These are phyloP conservation scores for Megalopta genalis DNA, from an alignment of 1,140 invertebrate genomes.

Conservation along the genomic window DNA sequence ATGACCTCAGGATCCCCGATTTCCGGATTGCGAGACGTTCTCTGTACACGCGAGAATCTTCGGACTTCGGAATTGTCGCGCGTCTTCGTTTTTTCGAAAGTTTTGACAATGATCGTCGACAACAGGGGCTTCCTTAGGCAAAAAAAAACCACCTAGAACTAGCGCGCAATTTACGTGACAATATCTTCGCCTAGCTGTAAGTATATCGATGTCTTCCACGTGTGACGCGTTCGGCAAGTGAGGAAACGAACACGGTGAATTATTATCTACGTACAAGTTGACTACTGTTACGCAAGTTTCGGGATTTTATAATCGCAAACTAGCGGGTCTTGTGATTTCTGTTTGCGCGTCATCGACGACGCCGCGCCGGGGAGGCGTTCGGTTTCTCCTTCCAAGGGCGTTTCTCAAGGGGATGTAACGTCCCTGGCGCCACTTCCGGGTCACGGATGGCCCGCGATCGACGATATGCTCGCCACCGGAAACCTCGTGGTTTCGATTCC, in stretches of 20 bases:
- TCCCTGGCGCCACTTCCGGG: too few species aligned
- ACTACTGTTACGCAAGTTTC: constrained; percentile 65
- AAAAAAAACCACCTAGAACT: constrained; percentile 34
- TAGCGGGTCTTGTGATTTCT: constrained; percentile 54
- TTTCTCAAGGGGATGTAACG: too few species aligned
- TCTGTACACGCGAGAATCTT: constrained; percentile 11
- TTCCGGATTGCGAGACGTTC: too few species aligned
- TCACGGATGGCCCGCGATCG: background rate
- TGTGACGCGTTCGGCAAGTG: constrained; percentile 22
- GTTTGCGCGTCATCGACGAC: constrained; percentile 16
- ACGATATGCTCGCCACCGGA: background rate
- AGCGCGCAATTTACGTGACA: constrained; percentile 44
- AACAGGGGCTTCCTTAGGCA: constrained; percentile 31
- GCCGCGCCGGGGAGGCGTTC: constrained; percentile 15
- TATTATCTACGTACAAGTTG: constrained; percentile 50
- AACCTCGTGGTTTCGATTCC: too few species aligned
- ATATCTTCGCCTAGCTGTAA: constrained; percentile 42
- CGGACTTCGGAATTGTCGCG: constrained; percentile 18
- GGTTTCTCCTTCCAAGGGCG: too few species aligned
- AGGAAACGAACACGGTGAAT: constrained; percentile 19
- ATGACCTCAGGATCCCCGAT: too few species aligned
- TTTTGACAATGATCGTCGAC: constrained; percentile 16
- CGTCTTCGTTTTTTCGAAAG: constrained; percentile 9
- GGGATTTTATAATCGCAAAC: constrained; percentile 67
- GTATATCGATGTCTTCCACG: constrained; percentile 52